Base-by-base conservation (phyloP, 2,888 invertebrate species). In the Ennomos quercinarius region DNA sequence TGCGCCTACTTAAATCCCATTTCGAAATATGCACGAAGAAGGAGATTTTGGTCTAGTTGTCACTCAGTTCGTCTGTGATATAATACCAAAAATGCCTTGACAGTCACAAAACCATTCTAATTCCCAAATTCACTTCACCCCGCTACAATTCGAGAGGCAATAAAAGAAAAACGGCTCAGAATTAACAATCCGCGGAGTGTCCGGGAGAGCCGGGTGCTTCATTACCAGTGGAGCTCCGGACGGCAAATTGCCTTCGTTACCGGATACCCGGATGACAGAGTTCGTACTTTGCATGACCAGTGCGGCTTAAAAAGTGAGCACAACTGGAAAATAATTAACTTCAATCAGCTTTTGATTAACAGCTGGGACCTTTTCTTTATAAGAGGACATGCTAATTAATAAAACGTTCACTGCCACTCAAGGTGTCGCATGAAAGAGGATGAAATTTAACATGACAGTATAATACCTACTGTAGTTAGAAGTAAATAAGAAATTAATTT, bases 181-280 rank as follows among this genome's bases (percentile, higher is more conserved):
- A 54, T 34, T 42, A 39, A 42, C 41, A 52, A 43, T 50, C 39
- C 41, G 42, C 58, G 47, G 34, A 35, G 44, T 63, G 57, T 50
- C 70, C 61, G 67, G 66, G 66, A 57, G 63, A 59, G 45, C 37
- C 36, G 70, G 71, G 68, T 63, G 68, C 73, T 78, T 81, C 78
- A 81, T 81, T 81, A 79, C 69, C 40, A 4, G 35, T 11, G 11
- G 37, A 43, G 51, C 37, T 9, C n/a, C 41, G 43, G 58, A 66
- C 66, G 66, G 63, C 68, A 79, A 82, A 86, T 86, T 86, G 79
- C 66, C 80, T 84, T 86, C 83, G 86, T 86, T 85, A 85, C 74
- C 61, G 53, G 56, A 65, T 64, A 66, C 66, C 63, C 65, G 64
- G 69, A 60, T 63, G 67, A 57, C 67, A 64, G 68, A 63, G 63